Percentiles rank a stretch among this genome's conserved stretches.
Conservation (phyloP, 2,888 invertebrate genomes). For the Nomada flava region DNA sequence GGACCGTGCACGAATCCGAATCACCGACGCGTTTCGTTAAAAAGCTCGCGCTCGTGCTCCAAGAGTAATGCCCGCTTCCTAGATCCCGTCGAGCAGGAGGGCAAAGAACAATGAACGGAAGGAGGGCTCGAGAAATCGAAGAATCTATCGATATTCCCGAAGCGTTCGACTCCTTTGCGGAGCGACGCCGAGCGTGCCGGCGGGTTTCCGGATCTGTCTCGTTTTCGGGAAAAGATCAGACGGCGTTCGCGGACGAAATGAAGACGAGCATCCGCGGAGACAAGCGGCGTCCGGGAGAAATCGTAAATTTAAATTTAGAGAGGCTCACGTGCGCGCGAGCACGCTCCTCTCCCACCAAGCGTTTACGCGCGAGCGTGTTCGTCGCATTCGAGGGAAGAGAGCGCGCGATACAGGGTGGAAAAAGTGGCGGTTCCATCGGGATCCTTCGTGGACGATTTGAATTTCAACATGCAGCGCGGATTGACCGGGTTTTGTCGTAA, state of each 20-base stretch:
- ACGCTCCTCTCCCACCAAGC: conserved; percentile 11
- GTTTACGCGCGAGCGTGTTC: background rate
- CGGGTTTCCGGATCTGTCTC: background rate
- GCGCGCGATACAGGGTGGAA: conserved; percentile 30
- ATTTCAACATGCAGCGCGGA: conserved; percentile 74
- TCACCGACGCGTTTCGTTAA: background rate
- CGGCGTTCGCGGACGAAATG: conserved; percentile 62
- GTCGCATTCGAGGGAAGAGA: conserved; percentile 14
- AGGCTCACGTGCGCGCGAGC: conserved; percentile 48
- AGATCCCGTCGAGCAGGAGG: too few species aligned
- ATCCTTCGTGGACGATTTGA: conserved; percentile 62
- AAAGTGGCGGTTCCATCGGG: conserved; percentile 25
- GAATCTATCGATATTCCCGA: background rate
- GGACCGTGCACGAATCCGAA: conserved; percentile 28
- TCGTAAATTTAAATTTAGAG: conserved; percentile 79
- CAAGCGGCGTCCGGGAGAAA: conserved; percentile 59
- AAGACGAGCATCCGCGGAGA: conserved; percentile 67
- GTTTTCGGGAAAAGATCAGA: conserved; percentile 67
- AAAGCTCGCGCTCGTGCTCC: too few species aligned
- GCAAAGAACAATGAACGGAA: too few species aligned
- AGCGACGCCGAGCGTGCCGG: background rate
- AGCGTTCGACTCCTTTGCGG: background rate
- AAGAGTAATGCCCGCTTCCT: too few species aligned
- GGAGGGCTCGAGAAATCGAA: too few species aligned
- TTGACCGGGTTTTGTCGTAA: conserved; percentile 78